phyloP scores from a whole-genome alignment of 2,888 invertebrate genomes.

The Callosobruchus maculatus region DNA sequence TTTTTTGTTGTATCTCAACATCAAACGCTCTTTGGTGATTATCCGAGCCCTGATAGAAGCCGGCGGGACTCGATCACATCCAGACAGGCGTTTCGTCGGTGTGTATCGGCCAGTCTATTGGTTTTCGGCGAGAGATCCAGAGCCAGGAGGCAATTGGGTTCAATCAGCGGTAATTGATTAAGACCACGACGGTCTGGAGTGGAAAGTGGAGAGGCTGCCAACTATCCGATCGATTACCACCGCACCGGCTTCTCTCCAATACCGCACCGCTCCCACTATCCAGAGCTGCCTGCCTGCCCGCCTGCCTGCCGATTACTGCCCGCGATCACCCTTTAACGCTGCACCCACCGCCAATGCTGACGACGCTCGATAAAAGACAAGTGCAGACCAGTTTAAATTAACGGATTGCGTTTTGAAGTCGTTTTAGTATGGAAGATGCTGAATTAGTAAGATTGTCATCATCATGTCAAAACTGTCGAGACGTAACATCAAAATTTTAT shows the following conservation, averaged over 20 bases:
- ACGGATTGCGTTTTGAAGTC: too few relatives aligned
- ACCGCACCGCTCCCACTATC: background rate
- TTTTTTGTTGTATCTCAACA: background rate
- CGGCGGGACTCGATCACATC: background rate
- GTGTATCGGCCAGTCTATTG: background rate
- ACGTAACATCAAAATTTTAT: too few relatives aligned
- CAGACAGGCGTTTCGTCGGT: background rate
- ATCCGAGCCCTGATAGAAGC: background rate
- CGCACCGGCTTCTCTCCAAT: background rate
- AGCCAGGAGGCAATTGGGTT: conserved; percentile 41
- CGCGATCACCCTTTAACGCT: background rate
- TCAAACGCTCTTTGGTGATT: background rate
- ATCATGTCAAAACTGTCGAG: too few relatives aligned
- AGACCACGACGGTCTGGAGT: conserved; percentile 37
- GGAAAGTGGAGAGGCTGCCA: conserved; percentile 19
- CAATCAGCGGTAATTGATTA: conserved; percentile 49
- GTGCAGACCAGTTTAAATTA: too few relatives aligned
- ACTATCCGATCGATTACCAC: conserved; percentile 21
- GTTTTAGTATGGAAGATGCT: too few relatives aligned
- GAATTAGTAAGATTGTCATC: too few relatives aligned
- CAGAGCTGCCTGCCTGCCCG: background rate
- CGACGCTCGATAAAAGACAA: background rate
- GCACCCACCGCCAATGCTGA: background rate
- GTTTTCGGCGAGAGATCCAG: background rate
- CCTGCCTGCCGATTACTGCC: background rate